phyloP scores from a whole-genome alignment of 2,113 vertebrate genomes.

The Dascyllus trimaculatus region DNA sequence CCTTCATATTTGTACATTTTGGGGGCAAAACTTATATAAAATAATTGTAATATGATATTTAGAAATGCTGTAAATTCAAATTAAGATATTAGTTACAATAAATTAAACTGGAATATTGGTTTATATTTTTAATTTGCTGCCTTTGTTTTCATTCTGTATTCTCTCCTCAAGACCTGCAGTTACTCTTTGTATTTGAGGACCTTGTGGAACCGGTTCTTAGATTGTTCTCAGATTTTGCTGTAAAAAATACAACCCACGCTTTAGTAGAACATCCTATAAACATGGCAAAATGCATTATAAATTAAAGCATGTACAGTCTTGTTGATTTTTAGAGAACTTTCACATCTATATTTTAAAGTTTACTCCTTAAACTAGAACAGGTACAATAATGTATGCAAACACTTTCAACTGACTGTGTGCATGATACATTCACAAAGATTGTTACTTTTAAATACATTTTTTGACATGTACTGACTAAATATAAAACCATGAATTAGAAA shows the following conservation, averaged over 20 bases:
- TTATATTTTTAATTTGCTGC: neutral
- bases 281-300: neutral
- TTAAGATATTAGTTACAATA: neutral
- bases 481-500: no score
- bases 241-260: neutral
- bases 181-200: neutral
- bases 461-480: neutral
- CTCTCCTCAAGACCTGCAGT: neutral
- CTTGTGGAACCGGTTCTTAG: neutral
- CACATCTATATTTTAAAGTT: neutral
- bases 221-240: neutral
- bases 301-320: no score
- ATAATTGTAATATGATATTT: neutral
- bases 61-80: neutral
- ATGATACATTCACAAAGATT: neutral
- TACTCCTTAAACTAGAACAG: neutral
- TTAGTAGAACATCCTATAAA: neutral
- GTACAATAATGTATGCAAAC: neutral
- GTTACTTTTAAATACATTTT: no score
- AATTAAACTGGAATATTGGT: neutral
- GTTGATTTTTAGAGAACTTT: no score
- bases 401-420: neutral
- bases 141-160: neutral
- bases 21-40: no score
- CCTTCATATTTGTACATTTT: no score